Conservation (phyloP, 2,113 vertebrate genomes). For the Athene noctua region DNA sequence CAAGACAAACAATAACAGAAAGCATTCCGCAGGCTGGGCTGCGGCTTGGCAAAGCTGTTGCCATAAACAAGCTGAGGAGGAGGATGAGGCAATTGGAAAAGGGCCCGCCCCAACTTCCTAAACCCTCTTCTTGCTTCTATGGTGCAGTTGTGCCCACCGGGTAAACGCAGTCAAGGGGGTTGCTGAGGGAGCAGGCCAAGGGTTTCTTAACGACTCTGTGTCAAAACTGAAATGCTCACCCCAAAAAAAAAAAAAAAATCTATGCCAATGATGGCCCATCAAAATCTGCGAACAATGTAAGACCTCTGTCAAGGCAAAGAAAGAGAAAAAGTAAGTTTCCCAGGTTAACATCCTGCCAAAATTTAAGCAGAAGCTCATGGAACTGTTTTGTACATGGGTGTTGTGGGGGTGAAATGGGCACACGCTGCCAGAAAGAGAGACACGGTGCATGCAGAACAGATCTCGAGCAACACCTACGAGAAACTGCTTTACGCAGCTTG, state of each 20-base stretch:
- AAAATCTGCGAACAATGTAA: background rate
- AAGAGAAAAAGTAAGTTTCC: background rate
- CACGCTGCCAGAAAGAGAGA: background rate
- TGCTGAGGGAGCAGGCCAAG: background rate
- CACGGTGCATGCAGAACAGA: accelerated
- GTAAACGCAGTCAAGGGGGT: background rate
- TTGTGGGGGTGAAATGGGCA: accelerated
- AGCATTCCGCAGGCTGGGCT: background rate
- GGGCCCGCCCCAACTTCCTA: background rate
- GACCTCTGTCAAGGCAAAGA: background rate
- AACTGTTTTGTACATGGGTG: accelerated
- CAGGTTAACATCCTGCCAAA: background rate
- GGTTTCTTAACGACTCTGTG: background rate
- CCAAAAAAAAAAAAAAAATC: background rate
- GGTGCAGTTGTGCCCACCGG: background rate
- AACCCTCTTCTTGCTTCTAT: background rate
- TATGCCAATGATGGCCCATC: background rate
- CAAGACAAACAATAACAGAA: background rate
- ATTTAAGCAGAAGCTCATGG: background rate
- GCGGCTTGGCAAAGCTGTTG: background rate
- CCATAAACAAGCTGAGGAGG: background rate
- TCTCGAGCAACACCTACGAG: background rate
- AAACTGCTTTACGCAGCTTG: background rate
- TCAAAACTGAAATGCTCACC: background rate
- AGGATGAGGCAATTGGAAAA: background rate